Conservation (phyloP, 2,888 invertebrate genomes). For the Euphydryas editha region DNA sequence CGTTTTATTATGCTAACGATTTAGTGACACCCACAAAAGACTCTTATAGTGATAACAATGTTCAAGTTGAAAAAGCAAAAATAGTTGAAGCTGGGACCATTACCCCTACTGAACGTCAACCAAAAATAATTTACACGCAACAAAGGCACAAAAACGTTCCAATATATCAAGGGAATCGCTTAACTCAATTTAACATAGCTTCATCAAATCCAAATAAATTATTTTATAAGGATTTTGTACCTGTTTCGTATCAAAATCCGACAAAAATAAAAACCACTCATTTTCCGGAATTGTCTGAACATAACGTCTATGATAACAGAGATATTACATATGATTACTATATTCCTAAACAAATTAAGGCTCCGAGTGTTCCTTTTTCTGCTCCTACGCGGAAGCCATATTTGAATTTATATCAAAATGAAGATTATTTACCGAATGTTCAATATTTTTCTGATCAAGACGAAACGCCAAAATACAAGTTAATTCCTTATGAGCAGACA, state of each 20-base stretch:
- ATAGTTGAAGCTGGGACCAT: constrained; percentile 63
- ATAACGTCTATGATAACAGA: constrained; percentile 50
- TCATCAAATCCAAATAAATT: constrained; percentile 75
- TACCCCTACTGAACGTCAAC: constrained; percentile 56
- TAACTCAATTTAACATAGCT: constrained; percentile 76
- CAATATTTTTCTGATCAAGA: constrained; percentile 73
- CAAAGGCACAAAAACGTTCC: constrained; percentile 68
- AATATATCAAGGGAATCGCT: constrained; percentile 74
- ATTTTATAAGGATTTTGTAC: constrained; percentile 66
- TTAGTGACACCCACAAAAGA: constrained; percentile 72
- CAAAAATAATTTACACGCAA: constrained; percentile 62
- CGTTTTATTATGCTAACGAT: constrained; percentile 89
- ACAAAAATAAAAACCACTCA: constrained; percentile 57
- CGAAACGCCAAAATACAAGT: constrained; percentile 67
- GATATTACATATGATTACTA: constrained; percentile 58
- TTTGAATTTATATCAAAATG: constrained; percentile 58
- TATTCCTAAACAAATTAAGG: constrained; percentile 58
- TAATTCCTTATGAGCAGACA: constrained; percentile 79
- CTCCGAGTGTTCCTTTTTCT: constrained; percentile 52
- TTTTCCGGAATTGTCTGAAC: constrained; percentile 57
- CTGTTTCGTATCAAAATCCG: constrained; percentile 54
- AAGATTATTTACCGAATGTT: constrained; percentile 57
- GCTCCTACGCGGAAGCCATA: constrained; percentile 62
- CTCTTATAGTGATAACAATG: constrained; percentile 50
- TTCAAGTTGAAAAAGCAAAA: constrained; percentile 75